These are phyloP conservation scores for Drosophila borborema DNA, from an alignment of 2,888 invertebrate species.

Conservation along the genomic window DNA sequence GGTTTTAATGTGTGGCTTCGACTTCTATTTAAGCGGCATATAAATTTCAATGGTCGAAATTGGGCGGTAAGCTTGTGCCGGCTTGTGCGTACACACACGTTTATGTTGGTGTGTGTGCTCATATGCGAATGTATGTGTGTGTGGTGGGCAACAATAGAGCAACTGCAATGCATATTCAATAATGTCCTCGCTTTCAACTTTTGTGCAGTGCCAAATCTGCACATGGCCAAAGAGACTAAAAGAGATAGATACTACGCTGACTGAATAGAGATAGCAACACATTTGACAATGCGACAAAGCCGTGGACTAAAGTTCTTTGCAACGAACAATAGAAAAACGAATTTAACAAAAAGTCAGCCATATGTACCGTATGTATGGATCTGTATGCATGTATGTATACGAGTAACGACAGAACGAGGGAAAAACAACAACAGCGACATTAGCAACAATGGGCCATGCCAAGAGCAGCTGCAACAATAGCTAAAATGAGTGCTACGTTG, in stretches of 20 bases:
- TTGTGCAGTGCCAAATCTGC: conserved; percentile 71
- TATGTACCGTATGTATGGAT: conserved; percentile 15
- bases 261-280: conserved; percentile 50
- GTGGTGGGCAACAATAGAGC: conserved; percentile 60
- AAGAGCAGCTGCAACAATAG: conserved; percentile 73
- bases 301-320: conserved; percentile 74
- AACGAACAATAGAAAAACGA: conserved; percentile 78
- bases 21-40: conserved; percentile 53
- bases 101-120: conserved; percentile 1
- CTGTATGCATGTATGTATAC: too few relatives aligned
- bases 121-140: conserved; percentile 3
- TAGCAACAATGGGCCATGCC: conserved; percentile 57
- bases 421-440: conserved; percentile 30
- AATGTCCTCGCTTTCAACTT: conserved; percentile 78
- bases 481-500: conserved; percentile 51
- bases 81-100: not conserved
- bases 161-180: conserved; percentile 75
- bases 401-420: conserved; percentile 12
- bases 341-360: conserved; percentile 76
- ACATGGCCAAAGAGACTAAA: conserved; percentile 7
- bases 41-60: conserved; percentile 75
- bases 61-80: conserved; percentile 62
- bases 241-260: not conserved
- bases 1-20: conserved; percentile 56
- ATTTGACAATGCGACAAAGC: conserved; percentile 74